Conservation (phyloP, 2,113 vertebrate species). For the Zosterops japonicus region DNA sequence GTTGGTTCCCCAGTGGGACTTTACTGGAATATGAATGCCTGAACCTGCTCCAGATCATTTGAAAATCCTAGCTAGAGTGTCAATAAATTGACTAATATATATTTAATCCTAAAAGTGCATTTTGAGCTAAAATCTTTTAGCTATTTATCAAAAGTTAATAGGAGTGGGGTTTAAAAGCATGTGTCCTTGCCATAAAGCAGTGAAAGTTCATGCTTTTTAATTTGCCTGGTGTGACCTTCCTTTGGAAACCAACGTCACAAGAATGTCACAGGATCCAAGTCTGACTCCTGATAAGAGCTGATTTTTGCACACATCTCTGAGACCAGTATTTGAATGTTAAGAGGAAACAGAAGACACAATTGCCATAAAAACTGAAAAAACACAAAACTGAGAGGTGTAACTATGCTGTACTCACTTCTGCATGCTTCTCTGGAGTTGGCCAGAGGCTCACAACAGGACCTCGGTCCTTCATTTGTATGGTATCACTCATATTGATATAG, state of each 20-base stretch:
- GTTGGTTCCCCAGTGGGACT: background rate
- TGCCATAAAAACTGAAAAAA: background rate
- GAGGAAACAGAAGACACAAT: background rate
- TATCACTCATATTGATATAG: slow-evolving; percentile 81
- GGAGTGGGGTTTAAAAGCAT: background rate
- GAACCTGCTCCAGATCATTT: background rate
- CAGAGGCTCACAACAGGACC: slow-evolving; percentile 92
- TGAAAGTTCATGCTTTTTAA: background rate
- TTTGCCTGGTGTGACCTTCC: background rate
- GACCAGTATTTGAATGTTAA: background rate
- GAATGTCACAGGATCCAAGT: background rate
- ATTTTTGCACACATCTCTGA: background rate
- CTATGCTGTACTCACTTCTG: slow-evolving; percentile 70
- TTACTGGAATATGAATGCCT: background rate
- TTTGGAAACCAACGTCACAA: background rate
- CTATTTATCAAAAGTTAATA: background rate
- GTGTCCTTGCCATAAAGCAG: background rate
- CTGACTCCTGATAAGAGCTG: background rate
- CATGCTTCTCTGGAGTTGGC: slow-evolving; percentile 77
- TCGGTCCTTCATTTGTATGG: slow-evolving; percentile 87
- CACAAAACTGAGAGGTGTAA: background rate
- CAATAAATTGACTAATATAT: background rate
- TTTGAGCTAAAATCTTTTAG: background rate
- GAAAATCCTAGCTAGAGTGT: background rate
- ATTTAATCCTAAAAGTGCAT: background rate